Base-by-base conservation (phyloP, 2,797 vertebrate species). In the Micromesistius poutassou region DNA sequence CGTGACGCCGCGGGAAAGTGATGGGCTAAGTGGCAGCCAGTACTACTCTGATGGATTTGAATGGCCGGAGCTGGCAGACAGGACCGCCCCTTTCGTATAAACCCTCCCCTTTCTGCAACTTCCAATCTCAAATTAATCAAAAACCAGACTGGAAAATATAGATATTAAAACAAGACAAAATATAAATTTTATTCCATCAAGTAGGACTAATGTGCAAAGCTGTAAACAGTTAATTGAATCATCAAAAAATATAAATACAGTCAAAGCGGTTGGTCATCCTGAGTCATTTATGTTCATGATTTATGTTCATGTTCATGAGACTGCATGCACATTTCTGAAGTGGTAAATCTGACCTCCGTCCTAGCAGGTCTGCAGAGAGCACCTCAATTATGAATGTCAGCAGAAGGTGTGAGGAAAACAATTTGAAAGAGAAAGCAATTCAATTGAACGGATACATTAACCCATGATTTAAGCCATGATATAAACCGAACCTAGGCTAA, bases 31-130 rank as follows among this genome's bases (percentile, higher is more conserved):
- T 3, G 10, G 77, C 50, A 71, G 46, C 72, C 50, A 71, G 46
- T 71, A 76, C 71, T 81, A 33, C 75, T 71, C 82, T 72, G 82
- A 1, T 55, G 86, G 31, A 85, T 93, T 90, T 92, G 81, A 90
- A 90, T 86, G 86, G 82, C 73, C 55, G 7, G 7, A 4, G 62
- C 62, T 12, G 62, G 25, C 22, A n/a, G 31, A 40, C 38, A 28
- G 83, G 80, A 79, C 87, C 0, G 71, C 84, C 87, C 78, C 76
- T 82, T 81, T 71, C 2, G 4, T 16, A 13, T 14, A n/a, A 77
- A 46, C 82, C 86, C 91, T 86, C 88, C 89, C 70, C 14, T n/a
- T n/a, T 62, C 22, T 62, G 22, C 55, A n/a, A 62, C 22, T 62
- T 62, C 4, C 55, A 62, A 62, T 9, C 8, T 62, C 55, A 62